Evolutionary conservation across 2,113 vertebrate species (phyloP), one percentile per base, ranked within the genome.

Genomic region (Hyla sarda): DNA sequence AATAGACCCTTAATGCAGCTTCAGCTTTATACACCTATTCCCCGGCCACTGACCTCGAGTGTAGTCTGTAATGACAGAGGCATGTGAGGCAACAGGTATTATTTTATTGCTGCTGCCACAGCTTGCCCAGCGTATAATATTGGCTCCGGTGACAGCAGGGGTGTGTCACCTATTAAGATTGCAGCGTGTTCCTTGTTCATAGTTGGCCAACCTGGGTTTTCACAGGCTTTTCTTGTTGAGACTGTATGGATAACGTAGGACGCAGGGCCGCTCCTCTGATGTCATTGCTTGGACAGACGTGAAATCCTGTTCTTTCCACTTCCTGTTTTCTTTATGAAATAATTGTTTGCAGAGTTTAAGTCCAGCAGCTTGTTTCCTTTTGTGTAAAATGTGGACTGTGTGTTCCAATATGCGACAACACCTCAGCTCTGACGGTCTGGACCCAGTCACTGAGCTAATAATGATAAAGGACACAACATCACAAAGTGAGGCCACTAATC

Each of bases 131-230:
- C 16, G 45, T 28, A 14, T 47, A 5, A 72, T 23, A 72, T 23
- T 72, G 0, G 47, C 73, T 28, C n/a, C 23, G 17, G 41, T n/a
- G 74, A 5, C 58, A 76, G 56, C 2, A 23, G 34, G 23, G 21
- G 73, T 11, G 37, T 9, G 28, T 13, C 32, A 17, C 23, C 12
- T 25, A 19, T 37, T 74, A 45, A 41, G 23, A 8, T 37, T n/a
- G 48, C 1, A 21, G 8, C 12, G 19, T 50, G 32, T 83, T 83
- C 67, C 50, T 73, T 58, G 32, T n/a, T 25, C 32, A 7, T 30
- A 11, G 41, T 83, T 83, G 32, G 56, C 52, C 41, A 83, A 83
- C 21, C 32, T 75, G 50, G 82, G 71, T 60, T 58, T 83, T 83
- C 69, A 83, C 71, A 5, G 82, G 23, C 71, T 54, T 72, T 8